Percentiles rank a stretch among this genome's conserved stretches.
These are phyloP conservation scores for Lysandra coridon DNA, from an alignment of 2,888 invertebrate genomes.

Conservation along the genomic window DNA sequence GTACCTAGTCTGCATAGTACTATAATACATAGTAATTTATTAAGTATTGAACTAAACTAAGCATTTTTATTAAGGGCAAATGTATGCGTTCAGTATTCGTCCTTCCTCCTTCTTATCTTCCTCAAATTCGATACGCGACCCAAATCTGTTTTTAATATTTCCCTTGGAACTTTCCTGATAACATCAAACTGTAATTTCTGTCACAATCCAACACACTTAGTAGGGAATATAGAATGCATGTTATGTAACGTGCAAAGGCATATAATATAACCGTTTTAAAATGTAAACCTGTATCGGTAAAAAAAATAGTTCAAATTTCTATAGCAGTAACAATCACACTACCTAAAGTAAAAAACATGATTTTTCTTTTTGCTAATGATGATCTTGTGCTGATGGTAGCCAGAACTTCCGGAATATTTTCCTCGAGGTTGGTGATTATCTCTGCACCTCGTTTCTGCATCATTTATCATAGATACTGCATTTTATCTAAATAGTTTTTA, in stretches of 20 bases:
- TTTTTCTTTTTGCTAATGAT: not conserved
- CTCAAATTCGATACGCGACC: not conserved
- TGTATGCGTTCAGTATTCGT: not conserved
- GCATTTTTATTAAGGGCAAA: not conserved
- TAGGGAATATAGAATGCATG: not conserved
- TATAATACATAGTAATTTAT: too few relatives aligned
- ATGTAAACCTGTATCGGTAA: too few relatives aligned
- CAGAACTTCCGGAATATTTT: not conserved
- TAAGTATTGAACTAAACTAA: not conserved
- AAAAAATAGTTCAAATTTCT: too few relatives aligned
- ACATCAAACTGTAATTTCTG: not conserved
- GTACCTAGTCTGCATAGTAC: not conserved
- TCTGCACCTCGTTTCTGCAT: not conserved
- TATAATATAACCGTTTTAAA: too few relatives aligned
- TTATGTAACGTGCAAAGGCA: not conserved
- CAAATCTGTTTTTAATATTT: slow-evolving; percentile 25
- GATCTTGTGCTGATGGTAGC: not conserved
- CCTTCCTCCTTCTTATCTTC: slow-evolving; percentile 1
- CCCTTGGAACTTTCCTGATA: not conserved
- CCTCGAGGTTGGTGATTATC: not conserved
- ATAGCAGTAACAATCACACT: not conserved
- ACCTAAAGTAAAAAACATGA: not conserved
- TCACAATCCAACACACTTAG: not conserved
- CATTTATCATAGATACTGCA: not conserved
- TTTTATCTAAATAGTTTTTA: not conserved